phyloP scores from a whole-genome alignment of 1,140 invertebrate genomes.

The Ridgeia piscesae region DNA sequence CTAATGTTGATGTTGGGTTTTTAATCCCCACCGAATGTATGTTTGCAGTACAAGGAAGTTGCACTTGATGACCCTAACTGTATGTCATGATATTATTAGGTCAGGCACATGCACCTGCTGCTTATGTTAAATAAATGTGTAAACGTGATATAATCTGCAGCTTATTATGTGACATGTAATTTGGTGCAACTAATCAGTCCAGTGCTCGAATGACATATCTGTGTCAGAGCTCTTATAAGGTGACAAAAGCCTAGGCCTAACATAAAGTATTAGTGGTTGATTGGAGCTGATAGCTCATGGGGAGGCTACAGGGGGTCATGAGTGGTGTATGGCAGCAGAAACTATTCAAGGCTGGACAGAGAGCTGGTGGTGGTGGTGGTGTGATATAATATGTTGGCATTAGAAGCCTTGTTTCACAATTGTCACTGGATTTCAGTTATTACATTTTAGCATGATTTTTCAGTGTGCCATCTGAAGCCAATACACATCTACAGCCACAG shows the following conservation, averaged over 20 bases:
- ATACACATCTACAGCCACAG: no score
- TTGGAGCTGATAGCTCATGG: neutral
- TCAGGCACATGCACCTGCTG: neutral
- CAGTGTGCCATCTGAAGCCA: no score
- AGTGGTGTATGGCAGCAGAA: no score
- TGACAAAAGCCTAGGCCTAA: neutral
- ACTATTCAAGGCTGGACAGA: neutral
- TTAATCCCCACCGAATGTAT: neutral
- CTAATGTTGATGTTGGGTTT: neutral
- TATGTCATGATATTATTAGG: neutral
- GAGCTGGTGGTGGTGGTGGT: no score
- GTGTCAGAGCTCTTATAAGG: no score
- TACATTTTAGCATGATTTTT: no score
- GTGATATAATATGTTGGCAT: no score
- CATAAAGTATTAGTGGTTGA: neutral
- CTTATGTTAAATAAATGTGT: neutral
- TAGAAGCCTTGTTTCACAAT: no score
- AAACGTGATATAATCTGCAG: neutral
- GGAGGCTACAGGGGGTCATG: no score
- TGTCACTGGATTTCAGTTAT: no score
- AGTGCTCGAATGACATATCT: neutral
- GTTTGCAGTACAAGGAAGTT: neutral
- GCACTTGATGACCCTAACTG: neutral
- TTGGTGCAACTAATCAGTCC: neutral
- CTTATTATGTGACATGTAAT: neutral